phyloP scores from a whole-genome alignment of 2,113 vertebrate genomes.

The Albula glossodonta region DNA sequence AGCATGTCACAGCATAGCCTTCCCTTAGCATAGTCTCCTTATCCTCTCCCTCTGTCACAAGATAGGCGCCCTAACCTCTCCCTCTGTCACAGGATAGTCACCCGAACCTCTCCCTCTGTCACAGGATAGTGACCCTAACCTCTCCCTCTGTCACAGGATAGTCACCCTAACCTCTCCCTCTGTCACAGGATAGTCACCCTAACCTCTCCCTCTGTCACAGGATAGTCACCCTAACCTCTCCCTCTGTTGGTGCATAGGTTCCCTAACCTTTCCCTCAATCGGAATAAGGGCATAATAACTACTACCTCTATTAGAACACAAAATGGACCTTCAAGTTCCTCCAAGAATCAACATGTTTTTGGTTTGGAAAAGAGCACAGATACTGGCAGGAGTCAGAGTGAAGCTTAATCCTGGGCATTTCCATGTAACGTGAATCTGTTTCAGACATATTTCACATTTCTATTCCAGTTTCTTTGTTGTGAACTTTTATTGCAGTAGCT shows the following conservation, averaged over 20 bases:
- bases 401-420: neutral
- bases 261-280: neutral
- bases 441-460: neutral
- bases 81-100: neutral
- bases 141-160: neutral
- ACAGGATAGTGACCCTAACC: neutral
- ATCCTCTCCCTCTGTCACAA: neutral
- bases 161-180: neutral
- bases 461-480: neutral
- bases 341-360: neutral
- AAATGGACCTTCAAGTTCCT: neutral
- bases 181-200: neutral
- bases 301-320: neutral
- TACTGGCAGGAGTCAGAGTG: neutral
- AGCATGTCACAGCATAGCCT: neutral
- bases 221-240: neutral
- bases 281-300: neutral
- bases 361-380: neutral
- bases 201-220: neutral
- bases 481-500: conserved; percentile 25
- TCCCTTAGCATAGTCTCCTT: neutral
- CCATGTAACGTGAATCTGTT: neutral
- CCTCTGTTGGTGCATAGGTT: neutral
- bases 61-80: neutral
- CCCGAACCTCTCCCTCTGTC: neutral